Base-by-base conservation (phyloP, 2,888 invertebrate genomes). In the Parthenolecanium corni region DNA sequence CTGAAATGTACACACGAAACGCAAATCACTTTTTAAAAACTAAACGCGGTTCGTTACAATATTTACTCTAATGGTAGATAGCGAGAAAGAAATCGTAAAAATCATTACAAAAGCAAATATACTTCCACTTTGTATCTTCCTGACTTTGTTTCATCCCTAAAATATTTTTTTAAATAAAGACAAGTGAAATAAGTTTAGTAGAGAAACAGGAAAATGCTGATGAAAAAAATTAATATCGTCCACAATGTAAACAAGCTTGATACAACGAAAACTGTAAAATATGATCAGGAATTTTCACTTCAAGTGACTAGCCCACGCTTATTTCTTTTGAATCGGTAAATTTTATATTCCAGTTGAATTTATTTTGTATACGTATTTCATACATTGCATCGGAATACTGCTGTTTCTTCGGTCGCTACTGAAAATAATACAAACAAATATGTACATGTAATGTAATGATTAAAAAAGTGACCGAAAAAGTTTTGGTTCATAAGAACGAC, bases 1-100 rank as follows among this genome's bases (percentile, higher is more conserved):
- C 46, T 46, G 23, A 25, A 58, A 58, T 58, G 44, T 47, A 58
- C 47, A 58, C 47, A 58, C 58, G 25, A 58, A 31, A 58, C 47
- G 58, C 58, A 36, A 58, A n/a, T n/a, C n/a, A n/a, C n/a, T n/a
- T 58, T 20, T 14, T n/a, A 25, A 31, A 47, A 18, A 49, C 16
- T 25, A 58, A 31, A 14, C 14, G 14, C 31, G 31, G n/a, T 21
- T 47, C 21, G 25, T 46, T 47, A 47, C 31, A 46, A 58, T 58
- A 58, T 25, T 58, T 47, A 58, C 47, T 44, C 58, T 58, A 58
- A 58, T 58, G 58, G 58, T 58, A 58, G 46, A 18, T 16, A 16
- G 20, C 20, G 18, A 46, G 2, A 46, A 38, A 11, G 38, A 38
- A 11, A 38, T 6, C 6, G 9, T 11, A 9, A 38, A 38, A 38